These are phyloP conservation scores for Nylanderia fulva DNA, from an alignment of 1,140 invertebrate species.

Conservation along the genomic window DNA sequence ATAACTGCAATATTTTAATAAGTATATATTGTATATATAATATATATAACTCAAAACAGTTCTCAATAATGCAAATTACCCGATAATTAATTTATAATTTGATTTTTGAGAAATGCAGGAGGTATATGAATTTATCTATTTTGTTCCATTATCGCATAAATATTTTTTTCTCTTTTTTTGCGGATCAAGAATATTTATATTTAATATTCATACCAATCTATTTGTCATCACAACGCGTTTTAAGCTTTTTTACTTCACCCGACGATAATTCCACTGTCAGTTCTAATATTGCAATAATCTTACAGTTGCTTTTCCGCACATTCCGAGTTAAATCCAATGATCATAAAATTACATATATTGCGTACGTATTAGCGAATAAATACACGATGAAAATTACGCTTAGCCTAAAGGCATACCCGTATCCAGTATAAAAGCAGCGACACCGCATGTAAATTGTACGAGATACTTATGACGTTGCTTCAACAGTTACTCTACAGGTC, in stretches of 20 bases:
- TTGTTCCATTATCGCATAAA: background rate
- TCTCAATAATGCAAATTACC: background rate
- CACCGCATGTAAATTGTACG: background rate
- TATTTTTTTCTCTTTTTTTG: background rate
- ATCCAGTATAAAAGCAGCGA: background rate
- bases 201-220: background rate
- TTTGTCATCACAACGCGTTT: conserved; percentile 23
- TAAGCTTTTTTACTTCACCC: background rate
- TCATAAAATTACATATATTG: conserved; percentile 27
- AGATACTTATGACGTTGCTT: background rate
- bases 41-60: background rate
- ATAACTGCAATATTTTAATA: background rate
- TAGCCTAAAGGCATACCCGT: background rate
- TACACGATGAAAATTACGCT: conserved; percentile 27
- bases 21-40: no score
- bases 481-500: background rate
- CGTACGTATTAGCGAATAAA: background rate
- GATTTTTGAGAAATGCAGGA: background rate
- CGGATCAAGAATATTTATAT: conserved; percentile 16
- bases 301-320: conserved; percentile 1
- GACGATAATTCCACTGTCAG: background rate
- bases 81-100: conserved; percentile 10
- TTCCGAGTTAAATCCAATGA: conserved; percentile 5
- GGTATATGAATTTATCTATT: background rate
- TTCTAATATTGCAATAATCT: background rate